phyloP scores from a whole-genome alignment of 1,140 invertebrate genomes.

The Drosophila sp. region DNA sequence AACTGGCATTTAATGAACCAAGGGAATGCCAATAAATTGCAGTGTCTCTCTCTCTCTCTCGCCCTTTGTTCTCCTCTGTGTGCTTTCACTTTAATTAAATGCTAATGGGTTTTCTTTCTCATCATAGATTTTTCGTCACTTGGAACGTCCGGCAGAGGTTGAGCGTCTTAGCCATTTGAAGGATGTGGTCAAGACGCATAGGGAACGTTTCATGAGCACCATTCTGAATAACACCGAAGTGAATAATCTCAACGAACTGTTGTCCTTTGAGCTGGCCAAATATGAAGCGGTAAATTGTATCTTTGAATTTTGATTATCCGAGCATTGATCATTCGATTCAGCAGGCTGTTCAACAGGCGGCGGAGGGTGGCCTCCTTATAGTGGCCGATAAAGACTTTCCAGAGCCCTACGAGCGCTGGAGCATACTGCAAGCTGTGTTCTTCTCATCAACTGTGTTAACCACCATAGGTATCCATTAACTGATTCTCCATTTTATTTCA shows the following conservation, averaged over 20 bases:
- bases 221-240: constrained; percentile 86
- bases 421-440: constrained; percentile 90
- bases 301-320: not conserved
- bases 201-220: constrained; percentile 84
- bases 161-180: constrained; percentile 85
- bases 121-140: constrained; percentile 87
- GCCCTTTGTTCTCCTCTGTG: not conserved
- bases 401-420: constrained; percentile 88
- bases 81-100: constrained; percentile 44
- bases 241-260: constrained; percentile 84
- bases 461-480: constrained; percentile 86
- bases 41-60: not conserved
- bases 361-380: constrained; percentile 86
- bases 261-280: constrained; percentile 85
- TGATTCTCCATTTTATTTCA: too few relatives aligned
- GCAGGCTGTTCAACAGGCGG: constrained; percentile 86
- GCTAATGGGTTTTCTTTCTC: constrained; percentile 36
- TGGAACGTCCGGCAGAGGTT: constrained; percentile 89
- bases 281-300: constrained; percentile 85
- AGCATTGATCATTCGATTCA: constrained; percentile 5
- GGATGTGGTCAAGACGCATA: constrained; percentile 83
- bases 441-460: constrained; percentile 93
- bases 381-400: constrained; percentile 85
- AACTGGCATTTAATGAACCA: not conserved
- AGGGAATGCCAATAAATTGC: constrained; percentile 5